Evolutionary conservation across 2,797 vertebrate genomes (phyloP).

Genomic region (Spizella passerina): DNA sequence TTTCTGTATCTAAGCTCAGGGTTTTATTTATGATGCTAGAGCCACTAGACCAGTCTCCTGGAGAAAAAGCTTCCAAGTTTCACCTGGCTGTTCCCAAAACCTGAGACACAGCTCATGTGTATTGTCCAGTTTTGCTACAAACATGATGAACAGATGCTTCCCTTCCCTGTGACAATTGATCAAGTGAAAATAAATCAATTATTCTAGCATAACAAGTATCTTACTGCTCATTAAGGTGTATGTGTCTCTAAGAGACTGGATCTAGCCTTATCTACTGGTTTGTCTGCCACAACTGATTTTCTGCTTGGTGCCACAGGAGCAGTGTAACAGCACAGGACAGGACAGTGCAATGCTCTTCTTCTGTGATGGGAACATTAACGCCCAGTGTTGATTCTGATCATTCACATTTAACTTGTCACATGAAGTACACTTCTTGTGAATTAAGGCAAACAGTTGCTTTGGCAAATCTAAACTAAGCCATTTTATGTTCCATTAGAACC

Average conservation of each 20-base stretch:
- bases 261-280: not conserved
- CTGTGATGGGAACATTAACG: not conserved
- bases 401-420: not conserved
- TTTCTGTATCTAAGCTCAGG: not conserved
- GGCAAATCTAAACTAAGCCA: not conserved
- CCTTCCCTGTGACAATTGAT: not conserved
- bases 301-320: not conserved
- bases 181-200: not conserved
- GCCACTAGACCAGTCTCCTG: not conserved
- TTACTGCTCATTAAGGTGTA: not conserved
- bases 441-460: not conserved
- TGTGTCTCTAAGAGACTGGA: not conserved
- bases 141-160: not conserved
- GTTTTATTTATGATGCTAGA: not conserved
- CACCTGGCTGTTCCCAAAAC: not conserved
- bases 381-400: not conserved
- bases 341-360: not conserved
- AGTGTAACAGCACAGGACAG: not conserved
- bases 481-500: not conserved
- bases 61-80: not conserved
- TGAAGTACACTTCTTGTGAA: not conserved
- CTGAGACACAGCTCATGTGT: fast-evolving
- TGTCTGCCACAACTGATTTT: not conserved
- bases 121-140: not conserved
- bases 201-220: not conserved